Evolutionary conservation across 2,113 vertebrate species (phyloP).

Genomic region (Zosterops hypoxanthus): DNA sequence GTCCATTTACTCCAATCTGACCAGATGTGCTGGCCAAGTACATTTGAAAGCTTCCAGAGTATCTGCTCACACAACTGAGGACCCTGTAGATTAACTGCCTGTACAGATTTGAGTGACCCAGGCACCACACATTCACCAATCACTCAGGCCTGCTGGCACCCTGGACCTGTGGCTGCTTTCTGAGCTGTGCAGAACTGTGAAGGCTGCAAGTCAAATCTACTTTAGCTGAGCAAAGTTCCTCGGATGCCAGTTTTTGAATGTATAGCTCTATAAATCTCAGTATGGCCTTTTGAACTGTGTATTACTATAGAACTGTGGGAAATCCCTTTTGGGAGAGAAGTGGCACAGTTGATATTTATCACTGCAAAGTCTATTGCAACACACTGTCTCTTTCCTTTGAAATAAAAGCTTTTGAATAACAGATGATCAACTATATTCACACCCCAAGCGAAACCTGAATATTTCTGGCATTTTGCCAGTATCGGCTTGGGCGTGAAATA

Average conservation of each 20-base stretch:
- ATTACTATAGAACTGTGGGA: conserved; percentile 56
- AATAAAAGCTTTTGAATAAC: conserved; percentile 62
- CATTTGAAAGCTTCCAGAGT: not conserved
- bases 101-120: not conserved
- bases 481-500: conserved; percentile 55
- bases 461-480: conserved; percentile 56
- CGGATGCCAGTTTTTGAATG: not conserved
- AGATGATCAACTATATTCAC: conserved; percentile 61
- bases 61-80: not conserved
- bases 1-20: not conserved
- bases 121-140: not conserved
- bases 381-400: conserved; percentile 49
- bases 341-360: conserved; percentile 62
- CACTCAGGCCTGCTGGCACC: not conserved
- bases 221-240: not conserved
- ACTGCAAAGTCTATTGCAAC: conserved; percentile 60
- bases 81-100: not conserved
- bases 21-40: not conserved
- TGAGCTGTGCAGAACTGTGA: not conserved
- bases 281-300: conserved; percentile 58
- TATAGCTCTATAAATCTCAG: conserved; percentile 44
- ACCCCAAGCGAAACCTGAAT: conserved; percentile 58
- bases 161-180: not conserved
- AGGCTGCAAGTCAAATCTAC: not conserved
- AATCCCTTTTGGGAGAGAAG: conserved; percentile 66